Percentiles rank a stretch among this genome's conserved stretches.
These are phyloP conservation scores for Andrena fulva DNA, from an alignment of 2,888 invertebrate genomes.

Conservation along the genomic window DNA sequence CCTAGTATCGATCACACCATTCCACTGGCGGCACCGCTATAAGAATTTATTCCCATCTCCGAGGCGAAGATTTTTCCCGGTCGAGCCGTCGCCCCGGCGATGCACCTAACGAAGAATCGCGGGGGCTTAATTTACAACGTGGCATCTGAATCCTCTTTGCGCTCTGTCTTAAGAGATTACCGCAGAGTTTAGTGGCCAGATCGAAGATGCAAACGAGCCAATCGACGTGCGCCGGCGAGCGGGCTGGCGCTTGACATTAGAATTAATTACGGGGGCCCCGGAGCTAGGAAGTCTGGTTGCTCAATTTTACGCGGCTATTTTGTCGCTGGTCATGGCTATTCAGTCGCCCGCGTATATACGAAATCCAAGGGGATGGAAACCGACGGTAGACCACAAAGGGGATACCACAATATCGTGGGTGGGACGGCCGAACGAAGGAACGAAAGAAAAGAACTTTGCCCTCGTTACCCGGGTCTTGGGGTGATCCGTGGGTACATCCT, in stretches of 20 bases:
- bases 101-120: background rate
- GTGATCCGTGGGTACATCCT: background rate
- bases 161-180: conserved; percentile 45
- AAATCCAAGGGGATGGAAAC: background rate
- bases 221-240: conserved; percentile 30
- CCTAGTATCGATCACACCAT: no score
- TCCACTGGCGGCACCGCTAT: no score
- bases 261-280: conserved; percentile 49
- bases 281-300: conserved; percentile 1
- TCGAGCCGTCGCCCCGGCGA: background rate
- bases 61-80: background rate
- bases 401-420: background rate
- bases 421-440: background rate
- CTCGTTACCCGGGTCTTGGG: conserved; percentile 20
- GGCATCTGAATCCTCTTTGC: conserved; percentile 39
- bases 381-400: conserved; percentile 7
- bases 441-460: conserved; percentile 14
- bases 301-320: conserved; percentile 29
- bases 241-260: conserved; percentile 16
- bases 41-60: no score
- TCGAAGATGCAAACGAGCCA: conserved; percentile 61
- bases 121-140: conserved; percentile 7
- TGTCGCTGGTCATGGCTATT: conserved; percentile 15
- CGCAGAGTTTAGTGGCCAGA: conserved; percentile 38
- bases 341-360: background rate